Percentiles rank a stretch among this genome's conserved stretches.
phyloP scores from a whole-genome alignment of 2,113 vertebrate genomes.

The Gobio gobio region DNA sequence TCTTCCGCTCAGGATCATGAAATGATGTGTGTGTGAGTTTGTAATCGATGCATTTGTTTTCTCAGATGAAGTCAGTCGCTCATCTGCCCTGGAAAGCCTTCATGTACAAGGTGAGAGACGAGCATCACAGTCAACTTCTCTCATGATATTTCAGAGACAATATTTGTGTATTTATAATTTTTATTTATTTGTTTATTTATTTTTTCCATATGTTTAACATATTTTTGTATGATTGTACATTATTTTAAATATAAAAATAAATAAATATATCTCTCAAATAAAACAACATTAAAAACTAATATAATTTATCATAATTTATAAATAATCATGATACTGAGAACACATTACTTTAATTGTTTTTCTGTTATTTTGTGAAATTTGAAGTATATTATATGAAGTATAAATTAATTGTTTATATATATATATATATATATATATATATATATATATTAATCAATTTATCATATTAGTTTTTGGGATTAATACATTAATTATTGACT shows the following conservation, averaged over 20 bases:
- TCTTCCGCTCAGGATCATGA: background rate
- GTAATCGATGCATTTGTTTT: conserved; percentile 53
- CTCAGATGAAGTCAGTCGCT: conserved; percentile 95
- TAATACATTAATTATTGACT: too few relatives aligned
- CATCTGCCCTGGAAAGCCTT: conserved; percentile 99
- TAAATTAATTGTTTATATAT: too few relatives aligned
- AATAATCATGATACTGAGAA: background rate
- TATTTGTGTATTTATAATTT: background rate
- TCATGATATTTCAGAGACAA: background rate
- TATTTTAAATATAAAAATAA: too few relatives aligned
- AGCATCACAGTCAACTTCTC: background rate
- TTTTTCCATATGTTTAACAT: background rate
- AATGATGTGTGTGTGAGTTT: background rate
- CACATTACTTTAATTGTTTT: background rate
- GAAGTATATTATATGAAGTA: too few relatives aligned
- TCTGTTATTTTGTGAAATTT: background rate
- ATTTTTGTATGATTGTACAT: too few relatives aligned
- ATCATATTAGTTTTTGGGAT: too few relatives aligned
- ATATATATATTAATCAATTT: too few relatives aligned
- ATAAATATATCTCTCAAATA: too few relatives aligned
- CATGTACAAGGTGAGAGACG: conserved; percentile 90
- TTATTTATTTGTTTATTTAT: too few relatives aligned
- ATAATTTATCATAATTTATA: background rate
- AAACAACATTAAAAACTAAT: too few relatives aligned
- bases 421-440: too few relatives aligned